Conservation (phyloP, 1,140 invertebrate species). For the Trialeurodes vaporariorum region DNA sequence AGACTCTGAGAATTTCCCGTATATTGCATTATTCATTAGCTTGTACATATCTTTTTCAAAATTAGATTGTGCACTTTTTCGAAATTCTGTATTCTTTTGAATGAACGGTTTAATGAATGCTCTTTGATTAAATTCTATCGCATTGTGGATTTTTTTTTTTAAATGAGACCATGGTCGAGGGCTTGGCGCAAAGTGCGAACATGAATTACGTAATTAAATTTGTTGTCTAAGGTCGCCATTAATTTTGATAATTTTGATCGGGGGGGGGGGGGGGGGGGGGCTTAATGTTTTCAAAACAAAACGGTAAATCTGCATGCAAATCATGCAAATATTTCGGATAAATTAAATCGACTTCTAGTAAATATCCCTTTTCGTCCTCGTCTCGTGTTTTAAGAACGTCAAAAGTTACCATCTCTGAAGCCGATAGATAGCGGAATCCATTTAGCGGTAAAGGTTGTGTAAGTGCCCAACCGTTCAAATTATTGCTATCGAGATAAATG, state of each 20-base stretch:
- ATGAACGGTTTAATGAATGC: slow-evolving; percentile 31
- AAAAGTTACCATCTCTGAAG: slow-evolving; percentile 27
- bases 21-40: slow-evolving; percentile 32
- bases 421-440: slow-evolving; percentile 36
- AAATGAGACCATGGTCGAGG: slow-evolving; percentile 21
- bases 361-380: neutral
- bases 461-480: slow-evolving; percentile 42
- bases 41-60: slow-evolving; percentile 34
- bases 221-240: slow-evolving; percentile 14
- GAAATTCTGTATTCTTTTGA: slow-evolving; percentile 27
- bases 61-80: slow-evolving; percentile 25
- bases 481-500: slow-evolving; percentile 40
- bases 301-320: neutral
- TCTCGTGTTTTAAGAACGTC: slow-evolving; percentile 20
- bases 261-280: too few species aligned
- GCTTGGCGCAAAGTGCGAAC: slow-evolving; percentile 18
- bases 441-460: slow-evolving; percentile 32
- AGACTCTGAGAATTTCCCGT: slow-evolving; percentile 32
- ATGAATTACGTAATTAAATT: slow-evolving; percentile 29
- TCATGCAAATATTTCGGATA: neutral
- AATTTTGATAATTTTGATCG: slow-evolving; percentile 8
- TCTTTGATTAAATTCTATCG: slow-evolving; percentile 30
- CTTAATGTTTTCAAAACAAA: neutral
- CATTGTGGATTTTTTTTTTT: slow-evolving; percentile 31
- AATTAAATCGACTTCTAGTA: neutral